Conservation (phyloP, 2,888 invertebrate genomes). For the Tetragnatha montana region DNA sequence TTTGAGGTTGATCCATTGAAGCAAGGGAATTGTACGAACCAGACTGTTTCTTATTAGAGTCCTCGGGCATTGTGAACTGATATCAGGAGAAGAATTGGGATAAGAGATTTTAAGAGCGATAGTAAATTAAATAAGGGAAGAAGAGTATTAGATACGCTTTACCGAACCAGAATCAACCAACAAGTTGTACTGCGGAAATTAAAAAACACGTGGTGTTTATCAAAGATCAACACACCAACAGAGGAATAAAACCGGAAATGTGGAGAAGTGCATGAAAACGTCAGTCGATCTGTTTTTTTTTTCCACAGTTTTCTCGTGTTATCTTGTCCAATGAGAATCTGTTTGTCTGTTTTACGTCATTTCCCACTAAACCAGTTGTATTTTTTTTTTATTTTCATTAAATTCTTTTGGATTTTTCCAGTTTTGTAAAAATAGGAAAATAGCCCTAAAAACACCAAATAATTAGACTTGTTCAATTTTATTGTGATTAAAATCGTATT, state of each 20-base stretch:
- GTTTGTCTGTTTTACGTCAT: not conserved
- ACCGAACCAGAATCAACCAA: not conserved
- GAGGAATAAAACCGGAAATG: not conserved
- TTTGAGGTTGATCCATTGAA: conserved; percentile 15
- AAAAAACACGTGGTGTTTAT: not conserved
- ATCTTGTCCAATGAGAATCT: not conserved
- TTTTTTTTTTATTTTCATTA: no score
- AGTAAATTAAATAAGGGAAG: not conserved
- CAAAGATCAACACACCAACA: not conserved
- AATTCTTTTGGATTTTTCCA: no score
- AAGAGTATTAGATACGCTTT: not conserved
- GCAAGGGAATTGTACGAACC: conserved; percentile 20
- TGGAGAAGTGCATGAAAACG: not conserved
- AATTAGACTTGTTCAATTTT: no score
- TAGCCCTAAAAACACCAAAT: no score
- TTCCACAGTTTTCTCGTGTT: no score
- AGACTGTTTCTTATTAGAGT: conserved; percentile 11
- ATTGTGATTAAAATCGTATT: no score
- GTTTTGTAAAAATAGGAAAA: no score
- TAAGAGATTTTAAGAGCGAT: not conserved
- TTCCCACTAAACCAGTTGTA: not conserved
- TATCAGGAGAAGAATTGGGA: not conserved
- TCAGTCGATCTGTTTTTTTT: not conserved
- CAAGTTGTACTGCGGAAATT: not conserved
- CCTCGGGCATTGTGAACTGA: conserved; percentile 4